Percentiles rank a stretch among this genome's conserved stretches.
These are phyloP conservation scores for Mus caroli DNA, from an alignment of 2,797 vertebrate genomes.

Conservation along the genomic window DNA sequence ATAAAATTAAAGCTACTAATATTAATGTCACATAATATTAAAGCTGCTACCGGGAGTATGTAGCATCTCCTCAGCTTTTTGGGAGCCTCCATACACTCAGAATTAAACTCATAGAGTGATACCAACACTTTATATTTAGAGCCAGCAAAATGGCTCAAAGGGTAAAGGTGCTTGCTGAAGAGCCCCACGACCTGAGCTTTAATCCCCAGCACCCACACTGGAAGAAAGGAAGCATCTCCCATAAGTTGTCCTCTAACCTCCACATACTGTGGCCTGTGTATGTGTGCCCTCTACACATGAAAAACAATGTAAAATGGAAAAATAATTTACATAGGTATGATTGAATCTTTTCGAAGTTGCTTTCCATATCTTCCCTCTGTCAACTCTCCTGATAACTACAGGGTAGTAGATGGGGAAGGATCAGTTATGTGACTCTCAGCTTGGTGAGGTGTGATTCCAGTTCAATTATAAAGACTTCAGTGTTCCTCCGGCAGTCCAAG, in stretches of 20 bases:
- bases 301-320: not conserved
- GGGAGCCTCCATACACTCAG: not conserved
- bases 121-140: not conserved
- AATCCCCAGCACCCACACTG: not conserved
- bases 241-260: too few relatives aligned
- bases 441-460: not conserved
- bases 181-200: not conserved
- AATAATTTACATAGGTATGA: not conserved
- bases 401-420: accelerated
- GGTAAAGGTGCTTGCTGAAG: not conserved
- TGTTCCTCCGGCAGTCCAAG: not conserved
- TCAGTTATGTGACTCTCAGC: not conserved
- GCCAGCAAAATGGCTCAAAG: not conserved
- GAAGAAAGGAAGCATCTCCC: not conserved
- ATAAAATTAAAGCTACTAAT: not conserved
- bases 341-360: not conserved
- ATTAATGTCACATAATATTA: not conserved
- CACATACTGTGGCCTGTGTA: not conserved
- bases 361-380: not conserved
- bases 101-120: not conserved
- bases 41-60: not conserved
- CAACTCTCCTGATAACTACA: accelerated
- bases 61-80: not conserved
- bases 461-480: not conserved
- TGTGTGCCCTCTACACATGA: not conserved